phyloP scores from a whole-genome alignment of 2,888 invertebrate genomes.

The Pandemis heparana region DNA sequence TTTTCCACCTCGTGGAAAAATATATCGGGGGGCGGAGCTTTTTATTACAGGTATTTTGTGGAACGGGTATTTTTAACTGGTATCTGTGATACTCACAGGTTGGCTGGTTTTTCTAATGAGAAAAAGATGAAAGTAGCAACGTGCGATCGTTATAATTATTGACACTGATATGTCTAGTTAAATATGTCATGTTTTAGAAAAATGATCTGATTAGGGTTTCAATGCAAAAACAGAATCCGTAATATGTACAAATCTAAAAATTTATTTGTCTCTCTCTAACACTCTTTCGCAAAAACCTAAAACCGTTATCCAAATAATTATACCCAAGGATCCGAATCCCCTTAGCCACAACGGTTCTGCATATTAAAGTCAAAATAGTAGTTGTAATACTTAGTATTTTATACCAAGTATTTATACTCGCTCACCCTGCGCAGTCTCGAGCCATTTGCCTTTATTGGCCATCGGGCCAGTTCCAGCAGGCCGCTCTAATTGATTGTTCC shows the following conservation, averaged over 20 bases:
- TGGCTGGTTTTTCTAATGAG: not conserved
- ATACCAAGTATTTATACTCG: constrained; percentile 21
- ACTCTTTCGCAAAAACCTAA: too few relatives aligned
- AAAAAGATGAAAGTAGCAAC: too few relatives aligned
- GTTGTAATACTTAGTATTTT: constrained; percentile 11
- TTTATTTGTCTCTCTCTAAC: too few relatives aligned
- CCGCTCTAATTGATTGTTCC: constrained; percentile 74
- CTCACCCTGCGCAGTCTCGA: constrained; percentile 58
- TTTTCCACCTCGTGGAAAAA: constrained; percentile 42
- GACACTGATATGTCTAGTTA: too few relatives aligned
- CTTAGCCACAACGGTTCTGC: not conserved
- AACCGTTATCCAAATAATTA: too few relatives aligned
- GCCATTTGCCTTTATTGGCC: constrained; percentile 80
- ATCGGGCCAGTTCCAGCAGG: constrained; percentile 73
- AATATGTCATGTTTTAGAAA: too few relatives aligned
- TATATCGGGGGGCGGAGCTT: constrained; percentile 26
- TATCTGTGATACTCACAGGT: not conserved
- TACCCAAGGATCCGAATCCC: too few relatives aligned
- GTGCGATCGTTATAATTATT: too few relatives aligned
- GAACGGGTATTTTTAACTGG: constrained; percentile 28
- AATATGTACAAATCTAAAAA: too few relatives aligned
- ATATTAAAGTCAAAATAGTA: not conserved
- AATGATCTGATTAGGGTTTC: too few relatives aligned
- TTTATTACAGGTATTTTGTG: constrained; percentile 21
- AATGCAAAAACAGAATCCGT: too few relatives aligned